Conservation (phyloP, 2,797 vertebrate species). For the Eulemur rubriventer region DNA sequence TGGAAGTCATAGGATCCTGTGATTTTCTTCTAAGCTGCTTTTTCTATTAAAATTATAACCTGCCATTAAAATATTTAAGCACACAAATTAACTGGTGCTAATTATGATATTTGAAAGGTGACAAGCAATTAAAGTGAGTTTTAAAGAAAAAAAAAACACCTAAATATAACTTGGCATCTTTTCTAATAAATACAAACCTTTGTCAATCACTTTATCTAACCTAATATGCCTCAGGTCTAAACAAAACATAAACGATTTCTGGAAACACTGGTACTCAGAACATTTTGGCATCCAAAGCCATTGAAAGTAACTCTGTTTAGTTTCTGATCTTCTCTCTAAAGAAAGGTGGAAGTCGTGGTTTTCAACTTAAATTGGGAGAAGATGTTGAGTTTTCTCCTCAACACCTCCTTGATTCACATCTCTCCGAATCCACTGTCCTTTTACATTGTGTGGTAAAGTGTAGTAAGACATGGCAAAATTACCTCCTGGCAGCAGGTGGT, state of each 20-base stretch:
- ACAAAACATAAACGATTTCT: neutral
- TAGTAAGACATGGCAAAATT: neutral
- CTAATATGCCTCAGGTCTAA: neutral
- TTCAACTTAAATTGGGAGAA: neutral
- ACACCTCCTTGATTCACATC: neutral
- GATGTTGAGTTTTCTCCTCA: neutral
- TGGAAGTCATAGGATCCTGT: neutral
- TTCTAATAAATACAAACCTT: constrained; percentile 51
- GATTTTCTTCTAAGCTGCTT: constrained; percentile 60
- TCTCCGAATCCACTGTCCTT: neutral
- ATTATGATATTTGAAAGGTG: constrained; percentile 75
- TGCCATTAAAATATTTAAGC: constrained; percentile 73
- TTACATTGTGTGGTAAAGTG: neutral
- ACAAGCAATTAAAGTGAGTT: constrained; percentile 63
- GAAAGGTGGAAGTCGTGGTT: neutral
- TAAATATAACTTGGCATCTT: constrained; percentile 70
- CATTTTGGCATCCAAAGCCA: neutral
- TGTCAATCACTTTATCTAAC: constrained; percentile 49
- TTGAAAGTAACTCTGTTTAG: neutral
- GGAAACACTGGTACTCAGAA: neutral
- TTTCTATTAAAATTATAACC: constrained; percentile 73
- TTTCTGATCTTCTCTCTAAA: neutral
- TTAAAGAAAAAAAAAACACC: constrained; percentile 13
- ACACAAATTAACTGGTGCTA: constrained; percentile 71
- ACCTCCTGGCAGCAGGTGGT: neutral